Evolutionary conservation across 2,797 vertebrate genomes (phyloP), one percentile per base, ranked within the genome.

Genomic region (Apodemus agrarius): DNA sequence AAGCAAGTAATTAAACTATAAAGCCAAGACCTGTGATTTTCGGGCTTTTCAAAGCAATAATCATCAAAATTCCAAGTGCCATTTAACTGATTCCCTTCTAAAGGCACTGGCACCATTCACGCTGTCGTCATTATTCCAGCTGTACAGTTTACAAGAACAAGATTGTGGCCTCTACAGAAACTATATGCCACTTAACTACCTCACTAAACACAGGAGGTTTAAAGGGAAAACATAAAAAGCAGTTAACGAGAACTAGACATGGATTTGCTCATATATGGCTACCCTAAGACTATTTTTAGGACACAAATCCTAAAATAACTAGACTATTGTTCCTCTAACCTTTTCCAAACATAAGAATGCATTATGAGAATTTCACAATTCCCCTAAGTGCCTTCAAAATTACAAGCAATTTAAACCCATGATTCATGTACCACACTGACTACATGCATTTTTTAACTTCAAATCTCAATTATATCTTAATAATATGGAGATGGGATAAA

Each of bases 301-400:
- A 96, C 63, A 90, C 40, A 96, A 98, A 97, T 94, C 96, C 94
- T 95, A 95, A 98, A 98, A 98, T 98, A 97, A 97, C 97, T 34
- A 78, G 97, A 97, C 97, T 46, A 97, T 83, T 98, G 96, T 98
- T 98, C 97, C 95, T 97, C 95, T 94, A 98, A 96, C 97, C 94
- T 98, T 98, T 98, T 95, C 97, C 90, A 98, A 98, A 97, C 94
- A 93, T 88, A 98, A 97, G 96, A 93, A 91, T 97, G 96, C 97
- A 98, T 97, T 98, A 98, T 98, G 98, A 97, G 97, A 98, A 98
- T 98, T 98, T 98, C 98, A 98, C 61, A 54, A 98, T 98, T 98
- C 98, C 97, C 96, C 81, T 97, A 98, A 98, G 98, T 98, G 98
- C 98, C 97, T 98, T 98, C 97, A 98, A 98, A 98, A 98, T 98